These are phyloP conservation scores for Halesus radiatus DNA, from an alignment of 1,140 invertebrate genomes.

Conservation along the genomic window DNA sequence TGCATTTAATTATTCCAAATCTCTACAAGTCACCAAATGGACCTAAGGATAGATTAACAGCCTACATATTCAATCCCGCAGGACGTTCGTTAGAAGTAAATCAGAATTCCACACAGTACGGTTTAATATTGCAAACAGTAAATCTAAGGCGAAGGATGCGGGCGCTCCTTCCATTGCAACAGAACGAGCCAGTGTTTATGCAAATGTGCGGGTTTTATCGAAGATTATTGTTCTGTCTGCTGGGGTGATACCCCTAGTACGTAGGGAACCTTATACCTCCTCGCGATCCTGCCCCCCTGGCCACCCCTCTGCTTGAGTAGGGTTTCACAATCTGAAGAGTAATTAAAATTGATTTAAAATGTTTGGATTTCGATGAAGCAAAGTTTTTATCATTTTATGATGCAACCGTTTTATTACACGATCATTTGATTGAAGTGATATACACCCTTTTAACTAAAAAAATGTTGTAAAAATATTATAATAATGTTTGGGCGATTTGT, in stretches of 20 bases:
- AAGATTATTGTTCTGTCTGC: conserved; percentile 68
- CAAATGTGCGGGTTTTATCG: conserved; percentile 73
- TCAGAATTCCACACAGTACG: neutral
- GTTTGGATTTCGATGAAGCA: too few relatives aligned
- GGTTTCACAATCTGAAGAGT: conserved; percentile 3
- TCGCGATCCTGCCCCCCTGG: conserved; percentile 15
- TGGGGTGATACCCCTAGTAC: conserved; percentile 47
- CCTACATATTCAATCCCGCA: conserved; percentile 1
- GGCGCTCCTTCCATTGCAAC: conserved; percentile 37
- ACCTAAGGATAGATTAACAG: conserved; percentile 21
- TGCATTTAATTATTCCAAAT: conserved; percentile 4
- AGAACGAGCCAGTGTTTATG: conserved; percentile 60
- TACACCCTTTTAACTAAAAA: too few relatives aligned
- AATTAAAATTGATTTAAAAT: conserved; percentile 19
- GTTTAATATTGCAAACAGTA: conserved; percentile 49
- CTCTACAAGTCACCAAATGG: neutral
- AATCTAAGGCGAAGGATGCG: conserved; percentile 50
- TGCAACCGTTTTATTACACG: too few relatives aligned
- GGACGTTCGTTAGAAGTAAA: conserved; percentile 5
- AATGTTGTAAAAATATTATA: too few relatives aligned
- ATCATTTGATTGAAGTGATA: too few relatives aligned
- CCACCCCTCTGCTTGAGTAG: neutral
- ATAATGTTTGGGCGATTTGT: too few relatives aligned
- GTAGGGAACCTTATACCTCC: conserved; percentile 22
- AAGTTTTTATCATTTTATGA: too few relatives aligned